Evolutionary conservation across 2,113 vertebrate species (phyloP).

Genomic region (Oncorhynchus gorbuscha): DNA sequence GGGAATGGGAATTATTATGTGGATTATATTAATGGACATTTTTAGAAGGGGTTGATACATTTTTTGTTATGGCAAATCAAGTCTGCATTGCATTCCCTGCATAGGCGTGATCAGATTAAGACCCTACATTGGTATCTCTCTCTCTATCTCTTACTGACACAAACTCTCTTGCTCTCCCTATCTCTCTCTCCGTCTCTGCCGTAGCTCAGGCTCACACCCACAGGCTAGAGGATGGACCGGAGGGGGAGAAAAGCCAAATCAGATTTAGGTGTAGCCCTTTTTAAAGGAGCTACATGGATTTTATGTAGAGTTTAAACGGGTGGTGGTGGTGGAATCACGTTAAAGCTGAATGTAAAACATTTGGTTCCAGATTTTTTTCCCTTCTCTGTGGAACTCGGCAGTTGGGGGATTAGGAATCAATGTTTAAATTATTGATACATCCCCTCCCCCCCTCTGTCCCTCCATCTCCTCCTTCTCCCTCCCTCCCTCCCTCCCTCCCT

Average conservation of each 20-base stretch:
- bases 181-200: neutral
- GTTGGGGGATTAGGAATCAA: slow-evolving; percentile 53
- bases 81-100: too few relatives aligned
- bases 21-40: too few relatives aligned
- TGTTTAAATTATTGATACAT: slow-evolving; percentile 75
- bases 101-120: too few relatives aligned
- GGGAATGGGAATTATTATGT: too few relatives aligned
- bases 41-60: too few relatives aligned
- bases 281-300: too few relatives aligned
- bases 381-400: slow-evolving; percentile 32
- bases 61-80: too few relatives aligned
- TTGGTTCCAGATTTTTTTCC: slow-evolving; percentile 2
- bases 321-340: too few relatives aligned
- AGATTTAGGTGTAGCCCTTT: too few relatives aligned
- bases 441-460: slow-evolving; percentile 21
- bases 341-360: slow-evolving; percentile 29
- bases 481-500: neutral
- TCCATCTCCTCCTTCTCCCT: slow-evolving; percentile 26
- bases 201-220: neutral
- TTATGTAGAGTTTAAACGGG: too few relatives aligned
- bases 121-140: neutral
- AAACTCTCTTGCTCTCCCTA: too few relatives aligned
- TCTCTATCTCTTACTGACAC: neutral
- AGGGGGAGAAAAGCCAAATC: neutral
- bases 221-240: neutral